A percentile compares a stretch with the other conserved stretches of the same genome.
Conservation (phyloP, 1,140 invertebrate genomes). For the Sycobia sp. region DNA sequence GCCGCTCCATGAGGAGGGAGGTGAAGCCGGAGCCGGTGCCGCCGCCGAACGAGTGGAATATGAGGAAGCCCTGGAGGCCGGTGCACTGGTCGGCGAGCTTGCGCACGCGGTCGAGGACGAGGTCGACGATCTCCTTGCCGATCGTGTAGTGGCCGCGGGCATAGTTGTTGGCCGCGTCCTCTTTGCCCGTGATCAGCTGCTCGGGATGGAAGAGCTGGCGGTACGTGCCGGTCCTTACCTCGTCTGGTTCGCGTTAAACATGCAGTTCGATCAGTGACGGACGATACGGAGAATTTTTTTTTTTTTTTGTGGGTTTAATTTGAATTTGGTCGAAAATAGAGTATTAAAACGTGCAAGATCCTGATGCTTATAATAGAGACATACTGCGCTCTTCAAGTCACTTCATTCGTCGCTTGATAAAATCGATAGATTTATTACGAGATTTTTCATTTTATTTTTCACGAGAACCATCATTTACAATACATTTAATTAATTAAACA, state of each 20-base stretch:
- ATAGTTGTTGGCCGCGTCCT: slow-evolving; percentile 86
- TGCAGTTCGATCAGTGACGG: too few relatives aligned
- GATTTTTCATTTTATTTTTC: too few relatives aligned
- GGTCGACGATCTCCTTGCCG: slow-evolving; percentile 83
- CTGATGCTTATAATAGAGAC: background rate
- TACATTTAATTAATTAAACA: too few relatives aligned
- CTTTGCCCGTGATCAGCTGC: slow-evolving; percentile 75
- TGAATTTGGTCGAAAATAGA: background rate
- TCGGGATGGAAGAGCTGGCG: slow-evolving; percentile 77
- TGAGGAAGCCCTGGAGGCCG: slow-evolving; percentile 81
- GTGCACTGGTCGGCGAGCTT: slow-evolving; percentile 80
- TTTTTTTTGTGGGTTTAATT: background rate
- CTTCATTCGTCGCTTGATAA: too few relatives aligned
- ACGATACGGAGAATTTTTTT: too few relatives aligned
- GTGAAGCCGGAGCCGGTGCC: slow-evolving; percentile 81
- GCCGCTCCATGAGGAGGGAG: slow-evolving; percentile 79
- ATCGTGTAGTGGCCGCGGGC: slow-evolving; percentile 87
- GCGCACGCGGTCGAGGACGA: slow-evolving; percentile 76
- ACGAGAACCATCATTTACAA: too few relatives aligned
- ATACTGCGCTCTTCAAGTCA: too few relatives aligned
- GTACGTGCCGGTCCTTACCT: slow-evolving; percentile 75
- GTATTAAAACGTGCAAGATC: background rate
- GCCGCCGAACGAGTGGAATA: slow-evolving; percentile 66
- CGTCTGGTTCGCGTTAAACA: slow-evolving; percentile 64
- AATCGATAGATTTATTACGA: too few relatives aligned